Percentiles rank a stretch among this genome's conserved stretches.
Conservation (phyloP, 2,888 invertebrate genomes). For the Lamellibrachia columna region DNA sequence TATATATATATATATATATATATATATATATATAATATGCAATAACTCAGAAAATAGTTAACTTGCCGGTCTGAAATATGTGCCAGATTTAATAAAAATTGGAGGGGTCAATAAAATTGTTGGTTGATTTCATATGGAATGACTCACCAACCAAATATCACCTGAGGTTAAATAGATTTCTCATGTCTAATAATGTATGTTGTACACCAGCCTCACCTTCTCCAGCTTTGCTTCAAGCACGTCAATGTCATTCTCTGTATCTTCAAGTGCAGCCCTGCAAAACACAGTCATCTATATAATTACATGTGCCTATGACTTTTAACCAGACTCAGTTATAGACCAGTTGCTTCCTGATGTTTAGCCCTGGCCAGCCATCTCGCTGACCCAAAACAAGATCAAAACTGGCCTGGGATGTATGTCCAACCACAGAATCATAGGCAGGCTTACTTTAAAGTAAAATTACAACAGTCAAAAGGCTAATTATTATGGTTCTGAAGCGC, state of each 20-base stretch:
- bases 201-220: slow-evolving; percentile 72
- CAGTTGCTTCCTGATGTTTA: neutral
- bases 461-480: neutral
- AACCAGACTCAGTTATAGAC: neutral
- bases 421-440: neutral
- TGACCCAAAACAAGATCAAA: neutral
- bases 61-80: no score
- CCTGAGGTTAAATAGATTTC: neutral
- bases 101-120: no score
- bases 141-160: neutral
- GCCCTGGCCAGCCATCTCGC: neutral
- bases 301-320: neutral
- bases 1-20: neutral
- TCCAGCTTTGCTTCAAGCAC: slow-evolving; percentile 87
- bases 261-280: slow-evolving; percentile 82
- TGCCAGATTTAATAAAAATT: no score
- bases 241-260: slow-evolving; percentile 87
- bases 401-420: neutral
- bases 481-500: no score
- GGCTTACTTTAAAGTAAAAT: neutral
- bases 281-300: slow-evolving; percentile 21
- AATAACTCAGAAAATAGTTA: no score
- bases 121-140: neutral
- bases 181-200: neutral
- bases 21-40: neutral